Base-by-base conservation (phyloP, 37 sponge, comb jelly and placozoan genomes). In the Theonella swinhoei region DNA sequence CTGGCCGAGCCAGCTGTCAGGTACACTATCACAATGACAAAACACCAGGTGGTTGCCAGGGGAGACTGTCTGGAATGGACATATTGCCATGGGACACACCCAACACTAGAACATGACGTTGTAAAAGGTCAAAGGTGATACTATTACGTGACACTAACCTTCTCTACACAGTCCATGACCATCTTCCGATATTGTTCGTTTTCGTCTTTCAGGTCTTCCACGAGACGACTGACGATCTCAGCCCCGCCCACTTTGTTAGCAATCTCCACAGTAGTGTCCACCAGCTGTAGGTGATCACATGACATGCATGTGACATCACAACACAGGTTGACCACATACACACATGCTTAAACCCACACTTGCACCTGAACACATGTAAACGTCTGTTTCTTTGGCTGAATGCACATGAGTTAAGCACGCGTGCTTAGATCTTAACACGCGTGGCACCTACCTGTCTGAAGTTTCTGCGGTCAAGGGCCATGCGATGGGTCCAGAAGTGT, bases 121-220 rank as follows among this genome's bases (percentile, higher is more conserved):
- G 54, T 17, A 14, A 47, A 47, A 47, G 54, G 54, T 47, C 54
- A 47, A 14, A 14, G 54, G 11, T 47, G 54, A 47, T 31, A 7
- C 61, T 62, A 39, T 77, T 3, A 47, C 77, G 25, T 11, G 31
- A 47, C n/a, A 59, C 64, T 1, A 24, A 96, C 95, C 95, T 94
- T 91, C 68, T 98, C 99, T 63, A 94, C 88, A 68, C 94, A 90
- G 80, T 98, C 99, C 94, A 98, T 95, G 70, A 98, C 99, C 99
- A 98, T 98, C 88, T 98, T 98, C 26, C 99, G 71, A 79, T 96
- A 98, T 87, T 94, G 96, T 73, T 98, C 99, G 63, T 91, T 91
- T 70, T 98, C 99, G 34, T 98, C 99, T 77, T 98, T 98, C 34
- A 98, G 89, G 80, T 98, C 99, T 22, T 98, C 96, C 36, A 96